A percentile compares a stretch with the other conserved stretches of the same genome.
Conservation (phyloP, 2,113 vertebrate species). For the Pardalotus punctatus region DNA sequence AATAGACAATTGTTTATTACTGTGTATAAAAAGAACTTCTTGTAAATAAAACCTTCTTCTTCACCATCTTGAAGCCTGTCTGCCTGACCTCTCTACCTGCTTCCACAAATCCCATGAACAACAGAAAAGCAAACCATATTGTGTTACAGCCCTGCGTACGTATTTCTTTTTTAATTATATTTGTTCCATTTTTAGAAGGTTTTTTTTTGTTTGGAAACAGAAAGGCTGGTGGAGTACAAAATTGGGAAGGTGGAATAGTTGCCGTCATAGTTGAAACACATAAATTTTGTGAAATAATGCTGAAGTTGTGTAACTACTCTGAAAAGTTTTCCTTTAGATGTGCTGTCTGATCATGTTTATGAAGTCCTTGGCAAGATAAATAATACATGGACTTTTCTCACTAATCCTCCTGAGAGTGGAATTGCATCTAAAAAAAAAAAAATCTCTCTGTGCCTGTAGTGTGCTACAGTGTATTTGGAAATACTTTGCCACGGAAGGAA, state of each 20-base stretch:
- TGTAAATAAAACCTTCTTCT: too few species aligned
- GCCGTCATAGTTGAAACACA: background rate
- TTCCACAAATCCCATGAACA: too few species aligned
- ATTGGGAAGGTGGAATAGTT: background rate
- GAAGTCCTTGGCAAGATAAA: background rate
- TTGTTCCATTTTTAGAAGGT: background rate
- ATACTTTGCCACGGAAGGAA: background rate
- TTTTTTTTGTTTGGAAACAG: background rate
- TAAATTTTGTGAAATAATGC: background rate
- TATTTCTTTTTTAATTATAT: background rate
- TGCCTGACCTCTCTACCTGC: too few species aligned
- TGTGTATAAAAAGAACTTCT: too few species aligned
- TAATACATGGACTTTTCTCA: background rate
- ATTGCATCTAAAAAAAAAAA: background rate
- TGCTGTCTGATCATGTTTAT: background rate
- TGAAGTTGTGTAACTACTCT: background rate
- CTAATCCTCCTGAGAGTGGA: background rate
- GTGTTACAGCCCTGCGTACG: rapidly evolving
- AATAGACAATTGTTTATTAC: too few species aligned
- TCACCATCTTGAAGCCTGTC: too few species aligned
- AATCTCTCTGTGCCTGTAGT: background rate
- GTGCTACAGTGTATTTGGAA: background rate
- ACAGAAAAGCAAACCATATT: too few species aligned
- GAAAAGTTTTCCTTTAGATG: background rate
- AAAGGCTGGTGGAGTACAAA: background rate